Percentiles rank a stretch among this genome's conserved stretches.
Conservation (phyloP, 2,797 vertebrate species). For the Anguilla megastoma region DNA sequence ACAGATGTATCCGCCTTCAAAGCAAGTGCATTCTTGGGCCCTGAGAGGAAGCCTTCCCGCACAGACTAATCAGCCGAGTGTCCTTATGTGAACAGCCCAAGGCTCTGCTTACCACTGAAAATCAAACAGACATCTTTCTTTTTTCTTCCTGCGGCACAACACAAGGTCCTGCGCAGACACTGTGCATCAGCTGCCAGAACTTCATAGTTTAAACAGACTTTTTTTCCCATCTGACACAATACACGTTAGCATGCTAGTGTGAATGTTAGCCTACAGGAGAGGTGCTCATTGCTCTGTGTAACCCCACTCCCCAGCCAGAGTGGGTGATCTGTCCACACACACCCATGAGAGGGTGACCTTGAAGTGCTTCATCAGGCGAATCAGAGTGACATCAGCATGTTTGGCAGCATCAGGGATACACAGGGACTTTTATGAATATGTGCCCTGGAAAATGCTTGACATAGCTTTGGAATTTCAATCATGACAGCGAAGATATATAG, state of each 20-base stretch:
- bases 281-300: background rate
- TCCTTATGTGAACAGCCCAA: slow-evolving; percentile 3
- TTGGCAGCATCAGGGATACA: background rate
- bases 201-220: background rate
- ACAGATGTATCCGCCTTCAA: background rate
- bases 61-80: background rate
- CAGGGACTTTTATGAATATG: background rate
- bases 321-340: background rate
- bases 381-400: background rate
- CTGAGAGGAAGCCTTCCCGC: background rate
- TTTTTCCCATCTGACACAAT: background rate
- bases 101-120: background rate
- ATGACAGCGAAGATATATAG: too few relatives aligned
- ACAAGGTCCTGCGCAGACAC: background rate
- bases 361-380: background rate
- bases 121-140: background rate
- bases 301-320: background rate
- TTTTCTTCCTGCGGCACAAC: background rate
- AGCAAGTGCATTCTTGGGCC: background rate
- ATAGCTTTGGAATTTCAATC: too few relatives aligned
- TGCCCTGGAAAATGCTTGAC: background rate
- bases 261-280: background rate
- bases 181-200: background rate
- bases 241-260: background rate
- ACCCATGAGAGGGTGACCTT: background rate